These are phyloP conservation scores for Telmatherina bonti DNA, from an alignment of 2,797 vertebrate species.

Conservation along the genomic window DNA sequence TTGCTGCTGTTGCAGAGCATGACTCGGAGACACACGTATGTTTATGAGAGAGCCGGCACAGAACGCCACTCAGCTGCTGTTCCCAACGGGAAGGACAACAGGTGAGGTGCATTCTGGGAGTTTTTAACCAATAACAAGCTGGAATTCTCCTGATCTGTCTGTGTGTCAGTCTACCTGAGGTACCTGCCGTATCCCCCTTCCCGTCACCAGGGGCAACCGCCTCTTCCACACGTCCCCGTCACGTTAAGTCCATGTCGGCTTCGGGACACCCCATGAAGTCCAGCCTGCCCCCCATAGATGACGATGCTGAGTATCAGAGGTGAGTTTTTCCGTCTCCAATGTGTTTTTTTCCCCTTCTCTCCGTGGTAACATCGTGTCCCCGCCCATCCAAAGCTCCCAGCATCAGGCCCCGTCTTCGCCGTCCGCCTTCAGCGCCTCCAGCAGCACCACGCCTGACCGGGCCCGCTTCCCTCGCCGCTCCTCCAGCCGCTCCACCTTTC, in stretches of 20 bases:
- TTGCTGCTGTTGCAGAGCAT: slow-evolving; percentile 67
- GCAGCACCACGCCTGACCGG: slow-evolving; percentile 89
- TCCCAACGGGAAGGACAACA: slow-evolving; percentile 93
- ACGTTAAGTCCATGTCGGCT: slow-evolving; percentile 95
- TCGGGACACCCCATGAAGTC: slow-evolving; percentile 93
- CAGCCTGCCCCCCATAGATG: slow-evolving; percentile 92
- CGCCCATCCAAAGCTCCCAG: slow-evolving; percentile 52
- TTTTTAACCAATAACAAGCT: not conserved
- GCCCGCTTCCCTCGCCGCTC: slow-evolving; percentile 92
- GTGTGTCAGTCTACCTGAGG: slow-evolving; percentile 87
- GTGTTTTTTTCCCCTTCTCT: too few species aligned
- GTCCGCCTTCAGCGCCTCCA: slow-evolving; percentile 91
- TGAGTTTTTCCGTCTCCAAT: slow-evolving; percentile 52
- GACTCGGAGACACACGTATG: slow-evolving; percentile 87
- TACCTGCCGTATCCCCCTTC: slow-evolving; percentile 61
- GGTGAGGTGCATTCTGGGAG: slow-evolving; percentile 71
- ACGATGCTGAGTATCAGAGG: slow-evolving; percentile 89
- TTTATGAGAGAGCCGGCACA: slow-evolving; percentile 86
- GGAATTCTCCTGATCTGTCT: not conserved
- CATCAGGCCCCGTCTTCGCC: slow-evolving; percentile 84
- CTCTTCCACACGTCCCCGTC: slow-evolving; percentile 88
- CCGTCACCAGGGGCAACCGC: slow-evolving; percentile 72
- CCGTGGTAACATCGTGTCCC: not conserved
- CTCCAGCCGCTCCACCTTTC: slow-evolving; percentile 94
- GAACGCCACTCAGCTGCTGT: slow-evolving; percentile 85